Evolutionary conservation across 2,113 vertebrate species (phyloP), one percentile per base, ranked within the genome.

Genomic region (Phoenicopterus ruber): DNA sequence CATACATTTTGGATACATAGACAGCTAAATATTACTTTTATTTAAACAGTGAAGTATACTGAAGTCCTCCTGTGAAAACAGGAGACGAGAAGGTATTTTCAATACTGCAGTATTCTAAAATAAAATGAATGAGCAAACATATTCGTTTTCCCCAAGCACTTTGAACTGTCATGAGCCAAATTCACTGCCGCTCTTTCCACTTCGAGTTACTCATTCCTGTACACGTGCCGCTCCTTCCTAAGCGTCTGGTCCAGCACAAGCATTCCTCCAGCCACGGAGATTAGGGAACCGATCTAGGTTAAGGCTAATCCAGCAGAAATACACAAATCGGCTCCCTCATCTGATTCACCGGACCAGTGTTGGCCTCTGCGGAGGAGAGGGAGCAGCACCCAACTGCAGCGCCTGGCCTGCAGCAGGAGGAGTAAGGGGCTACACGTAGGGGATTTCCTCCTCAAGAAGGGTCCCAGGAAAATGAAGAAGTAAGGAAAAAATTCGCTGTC

Each of bases 251-350:
- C 13, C 81, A 26, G 91, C 94, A 42, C 86, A 1, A 71, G 69
- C 88, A 3, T 78, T 73, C 89, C 84, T 82, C 69, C 84, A 31
- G 78, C 70, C 73, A 0, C 18, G 3, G 87, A 59, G 95, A 96
- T 97, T 96, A 96, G 84, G 87, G 81, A 7, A 25, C 76, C 4
- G 52, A 96, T 90, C 89, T 94, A 76, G 94, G 94, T 94, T 96
- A 96, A 95, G 54, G 18, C 94, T 97, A 96, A 97, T 96, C 96
- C 93, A 38, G 62, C 80, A 89, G 81, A 76, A 94, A 88, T 4
- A 17, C 93, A 21, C 95, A 95, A 85, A 96, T 91, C 92, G 3
- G 66, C 86, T 94, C 83, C 90, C 32, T 84, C 21, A 62, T 42
- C 93, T 94, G 47, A 49, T 34, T 78, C 80, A 6, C 89, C 36